Evolutionary conservation across 2,797 vertebrate species (phyloP).

Genomic region (Carduelis carduelis): DNA sequence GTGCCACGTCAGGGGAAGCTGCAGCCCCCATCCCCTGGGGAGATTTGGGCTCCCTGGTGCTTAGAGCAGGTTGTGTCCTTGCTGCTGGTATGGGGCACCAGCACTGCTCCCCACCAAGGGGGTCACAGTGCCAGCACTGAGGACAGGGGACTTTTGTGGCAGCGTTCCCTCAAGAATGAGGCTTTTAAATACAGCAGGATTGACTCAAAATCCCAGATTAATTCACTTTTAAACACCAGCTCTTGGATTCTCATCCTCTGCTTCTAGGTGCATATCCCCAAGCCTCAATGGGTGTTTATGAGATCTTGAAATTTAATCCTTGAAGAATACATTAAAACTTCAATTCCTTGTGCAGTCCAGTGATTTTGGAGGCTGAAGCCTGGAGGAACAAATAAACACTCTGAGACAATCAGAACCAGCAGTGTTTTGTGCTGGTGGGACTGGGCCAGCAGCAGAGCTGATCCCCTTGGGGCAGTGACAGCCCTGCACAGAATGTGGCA

Average conservation of each 20-base stretch:
- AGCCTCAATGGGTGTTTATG: neutral
- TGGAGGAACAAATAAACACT: neutral
- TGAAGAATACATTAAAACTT: neutral
- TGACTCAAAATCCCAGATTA: neutral
- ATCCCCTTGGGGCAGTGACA: neutral
- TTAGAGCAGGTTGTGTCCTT: neutral
- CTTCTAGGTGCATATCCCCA: neutral
- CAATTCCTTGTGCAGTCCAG: neutral
- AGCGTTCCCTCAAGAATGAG: neutral
- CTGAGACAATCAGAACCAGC: neutral
- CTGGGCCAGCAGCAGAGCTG: neutral
- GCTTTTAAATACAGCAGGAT: neutral
- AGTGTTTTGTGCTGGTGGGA: accelerated
- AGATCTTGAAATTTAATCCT: neutral
- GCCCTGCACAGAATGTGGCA: neutral
- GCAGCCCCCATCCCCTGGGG: neutral
- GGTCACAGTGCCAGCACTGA: neutral
- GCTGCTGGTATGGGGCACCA: neutral
- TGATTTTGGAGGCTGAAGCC: neutral
- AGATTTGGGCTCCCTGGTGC: neutral
- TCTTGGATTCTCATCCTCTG: neutral
- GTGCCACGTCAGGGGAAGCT: neutral
- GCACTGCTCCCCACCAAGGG: accelerated
- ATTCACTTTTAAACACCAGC: slow-evolving; percentile 5
- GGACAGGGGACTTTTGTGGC: neutral